phyloP scores from a whole-genome alignment of 1,140 invertebrate species.

The Anastatus disparis region DNA sequence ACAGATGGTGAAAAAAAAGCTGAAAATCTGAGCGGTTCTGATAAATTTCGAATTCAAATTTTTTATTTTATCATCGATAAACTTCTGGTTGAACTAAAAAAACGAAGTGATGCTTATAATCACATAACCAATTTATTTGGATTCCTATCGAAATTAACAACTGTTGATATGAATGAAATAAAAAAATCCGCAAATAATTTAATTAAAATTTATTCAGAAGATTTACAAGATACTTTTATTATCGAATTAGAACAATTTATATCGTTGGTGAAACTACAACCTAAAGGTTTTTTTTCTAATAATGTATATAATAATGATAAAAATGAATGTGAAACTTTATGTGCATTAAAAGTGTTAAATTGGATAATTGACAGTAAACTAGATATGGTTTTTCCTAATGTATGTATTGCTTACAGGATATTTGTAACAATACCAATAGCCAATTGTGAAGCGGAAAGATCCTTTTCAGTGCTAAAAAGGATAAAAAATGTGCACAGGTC shows the following conservation, averaged over 20 bases:
- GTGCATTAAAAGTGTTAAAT: slow-evolving; percentile 23
- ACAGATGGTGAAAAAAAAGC: not conserved
- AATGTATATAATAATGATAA: too few relatives aligned
- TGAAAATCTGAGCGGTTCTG: not conserved
- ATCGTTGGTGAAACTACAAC: not conserved
- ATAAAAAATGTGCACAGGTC: too few relatives aligned
- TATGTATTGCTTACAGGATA: slow-evolving; percentile 21
- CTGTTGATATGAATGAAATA: slow-evolving; percentile 1
- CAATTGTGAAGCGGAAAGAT: too few relatives aligned
- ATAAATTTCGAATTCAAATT: slow-evolving; percentile 27
- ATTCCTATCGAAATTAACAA: slow-evolving; percentile 10
- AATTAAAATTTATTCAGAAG: slow-evolving; percentile 14
- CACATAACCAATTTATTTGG: slow-evolving; percentile 20
- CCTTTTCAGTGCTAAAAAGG: too few relatives aligned
- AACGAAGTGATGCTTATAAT: slow-evolving; percentile 7
- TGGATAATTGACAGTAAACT: slow-evolving; percentile 18
- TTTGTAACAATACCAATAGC: slow-evolving; percentile 26
- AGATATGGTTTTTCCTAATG: slow-evolving; percentile 23
- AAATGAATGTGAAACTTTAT: too few relatives aligned
- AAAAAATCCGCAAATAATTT: not conserved
- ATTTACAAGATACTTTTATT: slow-evolving; percentile 5
- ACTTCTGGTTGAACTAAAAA: slow-evolving; percentile 15
- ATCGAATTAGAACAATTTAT: slow-evolving; percentile 22
- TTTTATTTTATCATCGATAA: slow-evolving; percentile 27
- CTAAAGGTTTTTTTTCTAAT: too few relatives aligned